Base-by-base conservation (phyloP, 2,888 invertebrate genomes). In the Cantharis rustica region DNA sequence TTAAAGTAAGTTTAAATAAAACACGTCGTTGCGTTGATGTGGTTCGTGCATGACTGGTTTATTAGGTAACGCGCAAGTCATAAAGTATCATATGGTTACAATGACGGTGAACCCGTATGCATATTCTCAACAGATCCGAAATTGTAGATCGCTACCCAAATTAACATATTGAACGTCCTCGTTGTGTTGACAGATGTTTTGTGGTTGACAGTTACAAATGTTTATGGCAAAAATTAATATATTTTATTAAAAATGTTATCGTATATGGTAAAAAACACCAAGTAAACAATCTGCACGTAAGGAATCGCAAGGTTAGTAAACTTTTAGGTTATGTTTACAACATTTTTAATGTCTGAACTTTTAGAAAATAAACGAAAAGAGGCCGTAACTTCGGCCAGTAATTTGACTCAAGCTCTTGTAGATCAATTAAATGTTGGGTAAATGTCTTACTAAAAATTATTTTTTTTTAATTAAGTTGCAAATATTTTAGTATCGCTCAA, bases 341-440 rank as follows among this genome's bases (percentile, higher is more conserved):
- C 68, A 74, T 78, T 73, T 70, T 68, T 70, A 23, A 10, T 17
- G 23, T 76, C 63, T 16, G 16, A 1, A 5, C 64, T n/a, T 70
- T 82, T 88, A 98, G 99, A 99, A 90, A 93, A 93, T 84, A 95
- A 96, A 88, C 93, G 97, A 73, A 97, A 96, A 87, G 98, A 98
- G 88, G 98, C 98, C 16, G 93, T 98, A 77, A 93, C 93, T 81
- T 95, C 98, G 72, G 97, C 98, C 1, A 97, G 96, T 87, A 95
- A 96, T 84, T 90, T 99, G 79, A 98, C 98, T 0, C 96, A 98
- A 87, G 90, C 98, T 31, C 90, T 99, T 31, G 98, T 99, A 0
- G 98, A 99, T 88, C 98, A 99, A 88, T 90, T 99, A 17, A 99
- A 99, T 91, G 96, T 98, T 82, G 98, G 98, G 98, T n/a, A 90